phyloP scores from a whole-genome alignment of 2,113 vertebrate species.

The Lipotes vexillifer region DNA sequence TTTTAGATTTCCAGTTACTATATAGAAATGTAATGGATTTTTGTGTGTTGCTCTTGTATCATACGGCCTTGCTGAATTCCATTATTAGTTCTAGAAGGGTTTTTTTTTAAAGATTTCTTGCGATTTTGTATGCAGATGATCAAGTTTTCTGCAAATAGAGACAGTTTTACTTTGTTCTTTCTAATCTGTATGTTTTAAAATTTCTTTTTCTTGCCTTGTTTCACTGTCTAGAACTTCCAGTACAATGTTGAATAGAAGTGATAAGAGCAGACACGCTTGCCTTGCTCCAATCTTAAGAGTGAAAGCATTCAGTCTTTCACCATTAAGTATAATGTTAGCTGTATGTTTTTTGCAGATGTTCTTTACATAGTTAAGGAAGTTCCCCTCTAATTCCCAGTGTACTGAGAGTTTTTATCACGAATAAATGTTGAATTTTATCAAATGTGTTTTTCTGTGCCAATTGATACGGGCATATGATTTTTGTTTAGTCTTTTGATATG shows the following conservation, averaged over 20 bases:
- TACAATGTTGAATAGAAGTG: no score
- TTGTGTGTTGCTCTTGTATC: not conserved
- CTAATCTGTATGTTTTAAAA: no score
- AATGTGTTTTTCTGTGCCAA: not conserved
- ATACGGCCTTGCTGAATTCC: not conserved
- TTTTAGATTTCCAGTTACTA: not conserved
- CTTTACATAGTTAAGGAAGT: not conserved
- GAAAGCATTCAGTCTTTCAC: not conserved
- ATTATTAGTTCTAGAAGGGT: not conserved
- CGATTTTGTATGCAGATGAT: not conserved
- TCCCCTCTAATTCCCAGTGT: not conserved
- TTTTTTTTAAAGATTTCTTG: not conserved
- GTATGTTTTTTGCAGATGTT: not conserved
- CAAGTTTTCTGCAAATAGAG: not conserved
- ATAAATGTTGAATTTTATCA: slow-evolving; percentile 2
- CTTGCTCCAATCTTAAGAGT: not conserved
- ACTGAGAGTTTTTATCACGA: not conserved
- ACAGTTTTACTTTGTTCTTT: no score
- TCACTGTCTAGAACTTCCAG: no score
- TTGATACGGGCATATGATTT: not conserved
- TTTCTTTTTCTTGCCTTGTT: no score
- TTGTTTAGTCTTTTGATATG: not conserved
- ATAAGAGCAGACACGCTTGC: not conserved
- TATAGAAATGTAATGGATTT: not conserved
- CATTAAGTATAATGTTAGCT: not conserved